Evolutionary conservation across 2,888 invertebrate genomes (phyloP).

Genomic region (Falcaria lacertinaria): DNA sequence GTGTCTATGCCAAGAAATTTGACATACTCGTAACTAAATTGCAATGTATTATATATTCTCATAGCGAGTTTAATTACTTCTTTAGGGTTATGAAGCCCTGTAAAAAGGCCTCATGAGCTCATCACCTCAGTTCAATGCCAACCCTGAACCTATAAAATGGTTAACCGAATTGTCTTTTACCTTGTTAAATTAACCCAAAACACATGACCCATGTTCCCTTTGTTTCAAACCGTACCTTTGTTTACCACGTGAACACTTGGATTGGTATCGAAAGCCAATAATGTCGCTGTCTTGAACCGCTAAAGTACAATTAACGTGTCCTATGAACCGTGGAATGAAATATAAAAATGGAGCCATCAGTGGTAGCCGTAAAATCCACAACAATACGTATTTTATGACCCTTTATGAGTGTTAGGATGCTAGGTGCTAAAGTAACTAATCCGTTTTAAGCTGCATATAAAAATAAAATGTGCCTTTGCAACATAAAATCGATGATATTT

Average conservation of each 20-base stretch:
- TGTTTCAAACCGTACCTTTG: conserved; percentile 14
- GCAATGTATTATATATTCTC: too few species aligned
- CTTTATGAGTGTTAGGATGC: conserved; percentile 19
- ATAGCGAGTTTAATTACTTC: too few species aligned
- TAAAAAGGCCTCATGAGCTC: too few species aligned
- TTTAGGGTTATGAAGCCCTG: too few species aligned
- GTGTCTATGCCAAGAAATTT: too few species aligned
- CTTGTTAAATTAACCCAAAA: neutral
- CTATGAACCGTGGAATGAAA: conserved; percentile 61
- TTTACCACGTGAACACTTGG: neutral
- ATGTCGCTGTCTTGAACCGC: conserved; percentile 54
- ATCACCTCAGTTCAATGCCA: too few species aligned
- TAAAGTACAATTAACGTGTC: conserved; percentile 67
- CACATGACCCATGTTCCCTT: conserved; percentile 1
- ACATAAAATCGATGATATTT: neutral
- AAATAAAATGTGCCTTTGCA: conserved; percentile 12
- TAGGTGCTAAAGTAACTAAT: conserved; percentile 26
- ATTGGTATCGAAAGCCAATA: conserved; percentile 46
- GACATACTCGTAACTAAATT: too few species aligned
- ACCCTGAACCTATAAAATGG: neutral
- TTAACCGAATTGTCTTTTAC: neutral
- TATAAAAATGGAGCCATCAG: conserved; percentile 62
- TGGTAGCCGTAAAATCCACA: conserved; percentile 49
- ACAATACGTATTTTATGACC: conserved; percentile 57
- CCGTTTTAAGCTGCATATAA: conserved; percentile 25